Evolutionary conservation across 2,113 vertebrate species (phyloP).

Genomic region (Scomber japonicus): DNA sequence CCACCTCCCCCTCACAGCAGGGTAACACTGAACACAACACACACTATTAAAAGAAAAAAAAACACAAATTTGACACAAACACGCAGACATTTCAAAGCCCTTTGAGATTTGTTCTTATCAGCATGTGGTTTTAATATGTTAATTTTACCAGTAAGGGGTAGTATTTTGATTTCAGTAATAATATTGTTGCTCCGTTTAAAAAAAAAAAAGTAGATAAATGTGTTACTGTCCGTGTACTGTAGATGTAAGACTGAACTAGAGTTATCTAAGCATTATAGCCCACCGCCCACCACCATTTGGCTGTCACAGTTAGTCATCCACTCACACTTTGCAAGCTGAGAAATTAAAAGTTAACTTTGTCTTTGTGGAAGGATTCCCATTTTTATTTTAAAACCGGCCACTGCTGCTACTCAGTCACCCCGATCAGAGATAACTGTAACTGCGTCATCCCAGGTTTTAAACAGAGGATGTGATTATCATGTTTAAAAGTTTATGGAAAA

Average conservation of each 20-base stretch:
- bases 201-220: conserved; percentile 32
- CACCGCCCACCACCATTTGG: conserved; percentile 74
- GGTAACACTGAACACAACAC: conserved; percentile 80
- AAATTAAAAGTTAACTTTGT: conserved; percentile 65
- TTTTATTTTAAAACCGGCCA: conserved; percentile 21
- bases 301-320: conserved; percentile 74
- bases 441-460: conserved; percentile 29
- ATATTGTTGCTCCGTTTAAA: conserved; percentile 46
- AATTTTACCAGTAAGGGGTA: conserved; percentile 30
- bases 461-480: conserved; percentile 13
- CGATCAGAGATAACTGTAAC: background rate
- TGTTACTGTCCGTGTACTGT: conserved; percentile 21
- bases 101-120: conserved; percentile 6
- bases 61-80: conserved; percentile 27
- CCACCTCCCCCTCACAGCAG: conserved; percentile 95
- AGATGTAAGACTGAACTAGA: conserved; percentile 34
- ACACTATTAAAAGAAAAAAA: conserved; percentile 24
- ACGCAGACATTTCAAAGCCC: conserved; percentile 25
- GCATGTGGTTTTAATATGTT: conserved; percentile 41
- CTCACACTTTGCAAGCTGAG: conserved; percentile 69
- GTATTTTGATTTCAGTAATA: conserved; percentile 38
- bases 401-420: conserved; percentile 30
- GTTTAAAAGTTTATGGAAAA: conserved; percentile 28
- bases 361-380: conserved; percentile 36
- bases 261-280: conserved; percentile 38